Evolutionary conservation across 2,113 vertebrate genomes (phyloP), one percentile per base, ranked within the genome.

Genomic region (Astatoreochromis straeleni): DNA sequence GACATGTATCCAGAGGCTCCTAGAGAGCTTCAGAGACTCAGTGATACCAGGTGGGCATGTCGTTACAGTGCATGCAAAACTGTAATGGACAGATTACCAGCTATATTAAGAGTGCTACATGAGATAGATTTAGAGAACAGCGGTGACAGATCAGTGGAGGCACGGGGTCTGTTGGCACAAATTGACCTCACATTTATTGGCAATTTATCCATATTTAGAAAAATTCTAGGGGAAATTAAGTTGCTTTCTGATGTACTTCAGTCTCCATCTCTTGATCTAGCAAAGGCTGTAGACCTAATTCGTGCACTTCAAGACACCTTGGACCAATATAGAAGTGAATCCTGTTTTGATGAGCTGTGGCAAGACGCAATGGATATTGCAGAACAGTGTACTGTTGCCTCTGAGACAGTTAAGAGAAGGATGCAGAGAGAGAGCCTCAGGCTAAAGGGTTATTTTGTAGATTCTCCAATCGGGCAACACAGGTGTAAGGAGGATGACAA

Each of bases 381-480:
- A 9, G 47, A 51, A 49, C 4, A 51, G 47, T 51, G 17, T 51
- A 51, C 49, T 5, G 8, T 51, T 51, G 17, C 49, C 49, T 9
- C 49, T 51, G 49, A 51, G 49, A 51, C 17, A 51, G 49, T 51
- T 51, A 51, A 42, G 49, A 51, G 49, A 51, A 51, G 49, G 47
- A 4, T 51, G 49, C 49, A n/a, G 49, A 51, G 49, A 51, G 49
- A 51, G 49, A 9, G 2, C 49, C 17, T 51, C 0, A 9, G 17
- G 49, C 17, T 51, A 1, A 51, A n/a, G 49, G 49, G 8, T 51
- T n/a, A 51, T 51, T n/a, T 51, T 51, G 49, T 51, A 51, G 49
- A 51, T n/a, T n/a, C 49, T 51, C 0, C 8, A 51, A 51, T 51
- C 8, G 49, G 47, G 8, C 49, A n/a, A 51, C 17, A 51, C 3